These are phyloP conservation scores for Chlamydotis undulata DNA, from an alignment of 2,113 vertebrate species.

Conservation along the genomic window DNA sequence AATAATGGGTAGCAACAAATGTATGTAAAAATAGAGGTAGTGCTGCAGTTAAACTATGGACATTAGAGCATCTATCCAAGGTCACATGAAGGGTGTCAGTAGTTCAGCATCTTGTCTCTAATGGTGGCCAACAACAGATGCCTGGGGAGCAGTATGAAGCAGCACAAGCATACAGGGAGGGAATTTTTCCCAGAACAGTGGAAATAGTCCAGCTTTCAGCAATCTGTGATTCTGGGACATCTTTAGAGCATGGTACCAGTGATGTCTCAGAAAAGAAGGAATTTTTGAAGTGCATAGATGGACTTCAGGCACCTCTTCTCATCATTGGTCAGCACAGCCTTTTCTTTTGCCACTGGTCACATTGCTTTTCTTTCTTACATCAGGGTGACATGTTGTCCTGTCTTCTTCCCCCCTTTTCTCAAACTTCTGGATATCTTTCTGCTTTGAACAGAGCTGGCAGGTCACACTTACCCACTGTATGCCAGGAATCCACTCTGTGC, in stretches of 20 bases:
- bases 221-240: neutral
- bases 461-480: too few relatives aligned
- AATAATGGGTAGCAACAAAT: neutral
- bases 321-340: neutral
- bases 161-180: neutral
- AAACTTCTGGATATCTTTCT: neutral
- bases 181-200: neutral
- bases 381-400: neutral
- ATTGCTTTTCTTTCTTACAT: neutral
- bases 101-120: neutral
- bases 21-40: neutral
- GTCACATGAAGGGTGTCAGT: neutral
- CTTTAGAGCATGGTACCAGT: neutral
- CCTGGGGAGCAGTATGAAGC: neutral
- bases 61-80: neutral
- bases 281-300: neutral
- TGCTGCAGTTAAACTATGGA: neutral
- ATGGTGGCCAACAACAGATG: too few relatives aligned
- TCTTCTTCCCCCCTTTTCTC: neutral
- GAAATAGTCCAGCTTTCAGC: neutral
- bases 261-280: neutral
- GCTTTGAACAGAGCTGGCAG: neutral
- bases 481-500: neutral
- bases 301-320: neutral
- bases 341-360: neutral